Evolutionary conservation across 2,888 invertebrate species (phyloP), one percentile per base, ranked within the genome.

Genomic region (Dichetophora obliterata): DNA sequence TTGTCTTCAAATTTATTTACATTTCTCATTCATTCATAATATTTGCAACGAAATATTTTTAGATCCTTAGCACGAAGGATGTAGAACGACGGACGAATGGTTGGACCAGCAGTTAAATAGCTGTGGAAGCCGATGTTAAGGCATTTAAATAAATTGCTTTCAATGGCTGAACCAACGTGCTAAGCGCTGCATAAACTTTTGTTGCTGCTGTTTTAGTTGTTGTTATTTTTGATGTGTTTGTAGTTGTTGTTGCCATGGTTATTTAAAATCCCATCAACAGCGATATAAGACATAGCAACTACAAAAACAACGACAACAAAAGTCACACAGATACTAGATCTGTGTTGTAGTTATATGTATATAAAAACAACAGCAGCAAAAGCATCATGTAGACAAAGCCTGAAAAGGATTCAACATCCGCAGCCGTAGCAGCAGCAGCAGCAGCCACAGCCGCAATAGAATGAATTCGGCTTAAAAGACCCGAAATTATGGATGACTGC

Each of bases 221-320:
- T 27, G 27, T 70, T 54, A n/a, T 50, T 70, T 27, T 50, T 31
- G n/a, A 16, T 27, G 22, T 31, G 6, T n/a, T 70, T 54, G 37
- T 5, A 34, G 24, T 34, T 52, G 54, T 54, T 34, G 34, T 34
- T 37, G 65, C 16, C 19, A 19, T 52, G 69, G 72, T 61, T 72
- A 72, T 72, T 72, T 72, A 72, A 61, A 72, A 72, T 61, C 72
- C 48, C 72, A 72, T 72, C 61, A 72, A 72, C 61, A 72, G 34
- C 50, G 61, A 61, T 54, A 34, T 19, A 57, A 48, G 31, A 37
- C 52, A 71, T 72, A 71, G 68, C 66, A 75, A 71, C 61, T 73
- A 61, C 78, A 77, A 63, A 68, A 73, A 61, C 68, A 73, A 31
- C 57, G 43, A 22, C 57, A 54, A 16, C 48, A 61, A 59, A 57